Conservation (phyloP, 1,140 invertebrate genomes). For the Neomicropteryx cornuta region DNA sequence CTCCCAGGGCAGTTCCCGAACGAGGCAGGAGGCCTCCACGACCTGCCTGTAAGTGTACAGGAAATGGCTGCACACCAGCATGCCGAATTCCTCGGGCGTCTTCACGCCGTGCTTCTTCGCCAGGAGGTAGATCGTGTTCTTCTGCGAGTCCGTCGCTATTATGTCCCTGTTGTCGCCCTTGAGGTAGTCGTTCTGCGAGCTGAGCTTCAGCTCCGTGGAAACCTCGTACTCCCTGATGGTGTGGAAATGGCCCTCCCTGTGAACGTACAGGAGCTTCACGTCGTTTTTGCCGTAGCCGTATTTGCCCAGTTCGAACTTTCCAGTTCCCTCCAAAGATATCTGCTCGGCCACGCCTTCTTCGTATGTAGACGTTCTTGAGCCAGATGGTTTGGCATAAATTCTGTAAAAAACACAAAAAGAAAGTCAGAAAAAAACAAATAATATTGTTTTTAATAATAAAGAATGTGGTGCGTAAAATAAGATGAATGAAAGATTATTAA, state of each 20-base stretch:
- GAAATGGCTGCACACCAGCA: constrained; percentile 59
- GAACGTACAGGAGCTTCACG: constrained; percentile 59
- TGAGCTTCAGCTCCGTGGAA: constrained; percentile 55
- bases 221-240: constrained; percentile 63
- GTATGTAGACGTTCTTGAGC: constrained; percentile 17
- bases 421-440: too few species aligned
- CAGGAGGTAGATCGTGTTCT: constrained; percentile 70
- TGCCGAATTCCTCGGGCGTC: constrained; percentile 61
- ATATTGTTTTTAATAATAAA: too few species aligned
- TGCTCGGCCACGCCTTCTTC: constrained; percentile 23
- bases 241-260: constrained; percentile 49
- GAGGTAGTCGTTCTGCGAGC: constrained; percentile 48
- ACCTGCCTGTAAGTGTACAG: constrained; percentile 60
- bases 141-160: constrained; percentile 72
- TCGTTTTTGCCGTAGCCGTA: constrained; percentile 63
- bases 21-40: constrained; percentile 49
- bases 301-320: constrained; percentile 48
- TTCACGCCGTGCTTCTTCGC: constrained; percentile 65
- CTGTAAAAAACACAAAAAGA: constrained; percentile 24
- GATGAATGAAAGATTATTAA: background rate
- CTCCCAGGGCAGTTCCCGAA: constrained; percentile 64
- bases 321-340: constrained; percentile 18
- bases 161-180: constrained; percentile 58
- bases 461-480: too few species aligned
- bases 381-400: constrained; percentile 35